Evolutionary conservation across 2,113 vertebrate genomes (phyloP).

Genomic region (Glareola pratincola): DNA sequence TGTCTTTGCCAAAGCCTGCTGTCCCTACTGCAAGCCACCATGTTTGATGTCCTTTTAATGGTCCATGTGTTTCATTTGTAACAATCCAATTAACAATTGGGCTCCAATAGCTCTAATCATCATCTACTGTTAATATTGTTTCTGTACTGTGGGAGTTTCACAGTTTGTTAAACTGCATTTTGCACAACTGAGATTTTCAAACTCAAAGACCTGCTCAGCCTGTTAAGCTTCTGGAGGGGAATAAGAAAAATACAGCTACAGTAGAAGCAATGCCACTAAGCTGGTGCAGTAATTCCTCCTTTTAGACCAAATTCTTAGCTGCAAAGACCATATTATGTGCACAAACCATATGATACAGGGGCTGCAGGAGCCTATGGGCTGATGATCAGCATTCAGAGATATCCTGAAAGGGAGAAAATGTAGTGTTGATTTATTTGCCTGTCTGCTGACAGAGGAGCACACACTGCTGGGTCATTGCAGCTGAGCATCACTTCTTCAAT

Average conservation of each 20-base stretch:
- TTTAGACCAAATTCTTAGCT: neutral
- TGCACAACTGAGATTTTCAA: slow-evolving; percentile 5
- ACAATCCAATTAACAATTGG: slow-evolving; percentile 38
- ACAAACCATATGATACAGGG: neutral
- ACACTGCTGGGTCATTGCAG: neutral
- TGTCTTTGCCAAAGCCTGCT: slow-evolving; percentile 47
- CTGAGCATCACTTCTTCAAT: neutral
- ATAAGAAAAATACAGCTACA: neutral
- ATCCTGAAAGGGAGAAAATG: neutral
- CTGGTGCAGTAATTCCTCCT: neutral
- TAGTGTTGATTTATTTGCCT: neutral
- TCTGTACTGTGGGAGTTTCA: slow-evolving; percentile 11
- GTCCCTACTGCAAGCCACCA: slow-evolving; percentile 12
- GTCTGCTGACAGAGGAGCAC: neutral
- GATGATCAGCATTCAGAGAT: neutral
- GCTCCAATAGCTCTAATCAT: slow-evolving; percentile 20
- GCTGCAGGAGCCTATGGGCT: neutral
- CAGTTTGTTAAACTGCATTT: neutral
- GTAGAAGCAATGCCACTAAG: neutral
- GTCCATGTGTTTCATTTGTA: slow-evolving; percentile 37
- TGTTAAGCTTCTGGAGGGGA: neutral
- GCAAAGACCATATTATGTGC: neutral
- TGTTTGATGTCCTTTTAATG: slow-evolving; percentile 62
- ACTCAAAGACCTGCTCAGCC: neutral
- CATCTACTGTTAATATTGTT: slow-evolving; percentile 38